A percentile compares a stretch with the other conserved stretches of the same genome.
These are phyloP conservation scores for Microcebus griseorufus DNA, from an alignment of 2,113 vertebrate genomes.

Conservation along the genomic window DNA sequence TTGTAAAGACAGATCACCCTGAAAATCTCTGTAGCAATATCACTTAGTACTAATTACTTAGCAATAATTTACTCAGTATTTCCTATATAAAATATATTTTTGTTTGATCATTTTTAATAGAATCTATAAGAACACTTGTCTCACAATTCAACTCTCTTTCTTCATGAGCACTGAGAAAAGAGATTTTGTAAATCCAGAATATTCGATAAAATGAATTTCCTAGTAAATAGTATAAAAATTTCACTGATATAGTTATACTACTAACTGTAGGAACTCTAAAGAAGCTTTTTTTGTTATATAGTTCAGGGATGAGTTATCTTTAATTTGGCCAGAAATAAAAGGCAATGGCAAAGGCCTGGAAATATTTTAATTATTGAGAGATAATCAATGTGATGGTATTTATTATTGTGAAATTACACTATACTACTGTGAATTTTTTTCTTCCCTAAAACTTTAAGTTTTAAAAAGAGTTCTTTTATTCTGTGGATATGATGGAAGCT, in stretches of 20 bases:
- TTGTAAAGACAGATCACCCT: neutral
- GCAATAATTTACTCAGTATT: neutral
- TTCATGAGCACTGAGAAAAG: constrained; percentile 9
- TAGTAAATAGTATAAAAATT: neutral
- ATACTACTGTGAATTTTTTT: neutral
- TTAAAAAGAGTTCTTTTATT: constrained; percentile 2
- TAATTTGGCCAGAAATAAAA: neutral
- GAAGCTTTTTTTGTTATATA: neutral
- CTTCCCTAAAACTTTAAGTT: constrained; percentile 8
- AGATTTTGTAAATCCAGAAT: neutral
- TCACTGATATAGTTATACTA: neutral
- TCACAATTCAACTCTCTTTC: neutral
- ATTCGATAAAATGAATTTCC: neutral
- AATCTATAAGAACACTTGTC: neutral
- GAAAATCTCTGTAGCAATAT: neutral
- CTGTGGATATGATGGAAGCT: constrained; percentile 8
- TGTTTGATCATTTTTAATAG: constrained; percentile 4
- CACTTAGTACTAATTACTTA: no score
- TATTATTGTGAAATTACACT: neutral
- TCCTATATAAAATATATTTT: constrained; percentile 16
- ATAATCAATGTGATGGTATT: constrained; percentile 4
- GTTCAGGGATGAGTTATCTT: neutral
- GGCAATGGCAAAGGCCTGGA: neutral
- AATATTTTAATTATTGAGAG: constrained; percentile 30
- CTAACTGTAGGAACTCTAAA: neutral